Evolutionary conservation across 2,888 invertebrate genomes (phyloP), one percentile per base, ranked within the genome.

Genomic region (Phaonia tiefii): DNA sequence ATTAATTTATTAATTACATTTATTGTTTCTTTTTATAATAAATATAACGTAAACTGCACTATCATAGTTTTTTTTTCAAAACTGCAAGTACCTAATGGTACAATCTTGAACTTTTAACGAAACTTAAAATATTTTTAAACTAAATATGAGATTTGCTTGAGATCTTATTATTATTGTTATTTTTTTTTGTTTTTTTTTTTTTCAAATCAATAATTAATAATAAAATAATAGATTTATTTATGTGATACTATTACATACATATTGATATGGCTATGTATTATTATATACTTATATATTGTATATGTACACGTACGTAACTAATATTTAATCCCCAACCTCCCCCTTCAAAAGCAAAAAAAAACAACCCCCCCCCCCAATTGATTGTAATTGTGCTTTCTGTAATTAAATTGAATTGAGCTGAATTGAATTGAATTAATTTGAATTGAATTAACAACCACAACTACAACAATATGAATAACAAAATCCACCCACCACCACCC

Each of bases 11-110:
- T 71, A 67, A 46, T 51, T 31, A 31, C 3, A 31, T 8, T 70
- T 69, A 37, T 72, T 56, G 56, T 26, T 44, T 70, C 75, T 39
- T 44, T 67, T 25, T 31, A 31, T 31, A 31, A 69, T 15, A 69
- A 58, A 72, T 74, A 70, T 66, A 42, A 80, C 83, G 84, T 85
- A 83, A 86, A 84, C 85, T 88, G 88, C 88, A 88, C 88, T 79
- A 85, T 82, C 85, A 84, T 86, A 79, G 80, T 78, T 77, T 76
- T 31, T 11, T 20, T 71, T 70, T 66, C 83, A 83, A 85, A 88
- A 85, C 85, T 85, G 87, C 87, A 88, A 86, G 81, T 83, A 78
- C 78, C 65, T 49, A 69, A 70, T 75, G 81, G 84, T 85, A 84
- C 81, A 83, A 78, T 22, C 63, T 63, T 63, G 42, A 81, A 80